Conservation (phyloP, 2,888 invertebrate species). For the Frankliniella fusca region DNA sequence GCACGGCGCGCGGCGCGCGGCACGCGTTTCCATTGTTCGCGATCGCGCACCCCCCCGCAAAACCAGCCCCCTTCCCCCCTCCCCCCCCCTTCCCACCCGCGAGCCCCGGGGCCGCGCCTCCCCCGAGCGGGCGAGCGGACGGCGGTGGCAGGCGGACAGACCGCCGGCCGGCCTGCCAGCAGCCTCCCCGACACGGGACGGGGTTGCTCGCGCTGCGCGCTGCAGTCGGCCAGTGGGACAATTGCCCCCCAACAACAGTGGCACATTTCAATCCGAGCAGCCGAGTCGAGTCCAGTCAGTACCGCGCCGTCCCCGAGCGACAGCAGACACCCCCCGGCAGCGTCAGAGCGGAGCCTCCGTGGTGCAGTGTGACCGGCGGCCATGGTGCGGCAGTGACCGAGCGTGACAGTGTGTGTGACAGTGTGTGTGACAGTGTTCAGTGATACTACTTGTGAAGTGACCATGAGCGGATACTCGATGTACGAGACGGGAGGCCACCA, state of each 20-base stretch:
- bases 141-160: constrained; percentile 6
- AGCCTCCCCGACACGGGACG: not conserved
- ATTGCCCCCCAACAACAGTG: constrained; percentile 21
- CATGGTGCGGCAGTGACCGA: not conserved
- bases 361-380: not conserved
- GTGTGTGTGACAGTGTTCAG: constrained; percentile 25
- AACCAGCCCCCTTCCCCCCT: not conserved
- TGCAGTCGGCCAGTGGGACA: constrained; percentile 14
- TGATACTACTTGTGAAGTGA: constrained; percentile 8
- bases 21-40: not conserved
- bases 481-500: not conserved
- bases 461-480: constrained; percentile 14
- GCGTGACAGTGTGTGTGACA: constrained; percentile 25
- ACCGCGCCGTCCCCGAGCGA: constrained; percentile 24
- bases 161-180: not conserved
- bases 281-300: not conserved
- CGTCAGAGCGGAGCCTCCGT: constrained; percentile 22
- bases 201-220: not conserved
- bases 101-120: not conserved
- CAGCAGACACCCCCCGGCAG: constrained; percentile 30
- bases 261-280: constrained; percentile 9
- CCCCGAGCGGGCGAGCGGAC: constrained; percentile 4
- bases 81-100: not conserved
- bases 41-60: not conserved
- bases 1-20: not conserved